Percentiles rank a stretch among this genome's conserved stretches.
Conservation (phyloP, 2,113 vertebrate species). For the Xenopus tropicalis region UCB_Xtro_10.0 CM004445.2:56000501-56001000, state of each 20-base stretch:
- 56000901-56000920: no score
- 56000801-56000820: no score
- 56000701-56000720: background rate
- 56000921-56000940: no score
- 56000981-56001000: no score
- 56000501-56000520: background rate
- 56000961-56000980: no score
- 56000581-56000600: constrained; percentile 39
- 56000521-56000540: constrained; percentile 9
- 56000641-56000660: background rate
- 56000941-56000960: no score
- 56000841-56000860: no score
- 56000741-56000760: background rate
- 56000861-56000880: no score
- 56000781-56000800: background rate
- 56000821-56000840: no score
- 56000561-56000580: constrained; percentile 5
- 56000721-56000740: background rate
- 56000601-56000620: constrained; percentile 4
- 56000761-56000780: background rate
- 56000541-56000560: background rate
- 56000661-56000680: constrained; percentile 2
- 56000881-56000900: no score
- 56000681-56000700: background rate
- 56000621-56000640: background rate